Evolutionary conservation across 2,888 invertebrate species (phyloP), one percentile per base, ranked within the genome.

Genomic region (Drosophila prolongata): DNA sequence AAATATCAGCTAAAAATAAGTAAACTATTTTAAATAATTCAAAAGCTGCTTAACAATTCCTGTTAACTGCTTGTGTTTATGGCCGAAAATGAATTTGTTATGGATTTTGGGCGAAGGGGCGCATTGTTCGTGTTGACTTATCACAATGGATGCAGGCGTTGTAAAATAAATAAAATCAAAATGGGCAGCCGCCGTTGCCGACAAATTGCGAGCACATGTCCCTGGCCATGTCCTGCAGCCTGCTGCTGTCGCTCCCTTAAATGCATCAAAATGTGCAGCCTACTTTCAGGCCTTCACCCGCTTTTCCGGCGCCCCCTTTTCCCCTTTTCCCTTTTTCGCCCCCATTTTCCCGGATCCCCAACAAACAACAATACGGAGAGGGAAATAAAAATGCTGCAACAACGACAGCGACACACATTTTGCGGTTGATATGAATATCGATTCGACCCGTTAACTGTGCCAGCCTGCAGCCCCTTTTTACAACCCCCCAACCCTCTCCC

Each of bases 351-450:
- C n/a, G 4, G n/a, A 38, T 11, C 43, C 11, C 6, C 43, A 24
- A 16, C 34, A 49, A 47, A 8, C 30, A 30, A 49, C 49, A 49
- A 16, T 9, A 42, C 47, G 42, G 19, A 19, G 19, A 40, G 46
- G 24, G 46, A 53, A 66, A 42, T 38, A 64, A 64, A 50, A 40
- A 30, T 42, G 35, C 37, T 47, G 24, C 64, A 27, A 57, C 47
- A 49, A 24, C 55, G 38, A 75, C 50, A 46, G 70, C 82, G 85
- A 77, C 84, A 77, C 77, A 88, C 82, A 88, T 82, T 88, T 88
- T 82, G 82, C 84, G 82, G 82, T 82, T 82, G 88, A 88, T 82
- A 82, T 82, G 87, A 82, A 88, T 86, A 82, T 82, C 82, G 82
- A 82, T 88, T 82, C 67, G 73, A 76, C 75, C 75, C 75, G 83